phyloP scores from a whole-genome alignment of 2,888 invertebrate genomes.

The Noctua fimbriata region DNA sequence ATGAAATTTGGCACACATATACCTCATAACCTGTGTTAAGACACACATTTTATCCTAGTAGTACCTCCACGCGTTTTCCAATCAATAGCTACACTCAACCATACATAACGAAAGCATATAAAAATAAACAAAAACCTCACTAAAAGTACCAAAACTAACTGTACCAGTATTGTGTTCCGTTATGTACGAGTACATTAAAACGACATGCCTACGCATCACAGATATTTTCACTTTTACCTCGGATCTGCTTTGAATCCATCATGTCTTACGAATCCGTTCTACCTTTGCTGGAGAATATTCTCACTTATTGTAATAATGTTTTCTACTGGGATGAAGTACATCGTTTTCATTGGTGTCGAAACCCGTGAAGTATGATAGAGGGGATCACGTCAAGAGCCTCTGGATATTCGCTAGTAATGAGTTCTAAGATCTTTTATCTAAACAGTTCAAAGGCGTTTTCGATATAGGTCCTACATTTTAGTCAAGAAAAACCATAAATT shows the following conservation, averaged over 20 bases:
- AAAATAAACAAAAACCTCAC: conserved; percentile 20
- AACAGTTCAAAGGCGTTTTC: background rate
- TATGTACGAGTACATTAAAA: conserved; percentile 43
- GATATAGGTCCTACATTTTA: background rate
- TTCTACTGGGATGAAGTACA: conserved; percentile 30
- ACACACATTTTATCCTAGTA: background rate
- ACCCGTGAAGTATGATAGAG: too few relatives aligned
- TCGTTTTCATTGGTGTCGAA: conserved; percentile 7
- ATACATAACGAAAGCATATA: background rate
- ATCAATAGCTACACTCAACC: background rate
- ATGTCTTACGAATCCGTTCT: conserved; percentile 47
- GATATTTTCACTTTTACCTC: conserved; percentile 62
- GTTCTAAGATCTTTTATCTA: background rate
- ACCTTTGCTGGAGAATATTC: conserved; percentile 44
- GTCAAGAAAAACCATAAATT: background rate
- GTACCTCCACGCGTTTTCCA: background rate
- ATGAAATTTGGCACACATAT: background rate
- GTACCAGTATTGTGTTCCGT: conserved; percentile 47
- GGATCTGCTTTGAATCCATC: conserved; percentile 61
- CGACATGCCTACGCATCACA: conserved; percentile 50
- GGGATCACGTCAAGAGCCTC: background rate
- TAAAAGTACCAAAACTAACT: conserved; percentile 38
- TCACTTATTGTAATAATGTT: conserved; percentile 40
- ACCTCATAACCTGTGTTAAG: background rate
- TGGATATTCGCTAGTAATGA: background rate